Evolutionary conservation across 2,888 invertebrate species (phyloP).

Genomic region (Nesidiocoris tenuis): DNA sequence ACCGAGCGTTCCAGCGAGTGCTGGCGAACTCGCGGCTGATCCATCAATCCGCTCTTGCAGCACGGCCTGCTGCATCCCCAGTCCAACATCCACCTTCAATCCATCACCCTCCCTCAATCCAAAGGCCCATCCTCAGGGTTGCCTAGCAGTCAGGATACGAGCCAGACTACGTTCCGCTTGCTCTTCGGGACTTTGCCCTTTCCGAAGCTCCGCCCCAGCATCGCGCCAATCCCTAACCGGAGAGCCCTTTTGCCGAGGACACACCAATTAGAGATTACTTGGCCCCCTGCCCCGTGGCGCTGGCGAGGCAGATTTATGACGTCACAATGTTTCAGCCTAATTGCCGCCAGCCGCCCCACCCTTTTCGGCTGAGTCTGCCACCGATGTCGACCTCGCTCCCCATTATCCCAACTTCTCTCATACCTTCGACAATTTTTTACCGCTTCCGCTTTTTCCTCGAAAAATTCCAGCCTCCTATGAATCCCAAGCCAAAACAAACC

Average conservation of each 20-base stretch:
- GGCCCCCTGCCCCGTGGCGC: slow-evolving; percentile 37
- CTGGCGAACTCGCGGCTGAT: slow-evolving; percentile 37
- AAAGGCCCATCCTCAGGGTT: too few relatives aligned
- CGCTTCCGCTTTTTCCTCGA: slow-evolving; percentile 11
- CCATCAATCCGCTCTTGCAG: slow-evolving; percentile 38
- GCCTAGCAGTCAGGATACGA: neutral
- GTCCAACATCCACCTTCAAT: neutral
- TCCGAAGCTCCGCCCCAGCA: neutral
- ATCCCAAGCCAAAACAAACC: slow-evolving; percentile 40
- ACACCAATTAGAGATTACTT: slow-evolving; percentile 46
- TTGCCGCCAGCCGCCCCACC: slow-evolving; percentile 37
- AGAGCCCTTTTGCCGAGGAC: slow-evolving; percentile 18
- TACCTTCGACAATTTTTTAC: neutral
- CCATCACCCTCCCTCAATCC: neutral
- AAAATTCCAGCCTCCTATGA: slow-evolving; percentile 22
- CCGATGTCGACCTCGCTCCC: neutral
- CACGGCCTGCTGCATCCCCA: neutral
- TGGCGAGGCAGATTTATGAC: slow-evolving; percentile 41
- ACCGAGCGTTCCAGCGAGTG: slow-evolving; percentile 36
- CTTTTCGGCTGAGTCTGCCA: neutral
- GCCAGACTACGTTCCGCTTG: slow-evolving; percentile 18
- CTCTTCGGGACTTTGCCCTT: neutral
- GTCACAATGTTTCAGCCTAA: slow-evolving; percentile 46
- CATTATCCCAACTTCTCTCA: slow-evolving; percentile 2
- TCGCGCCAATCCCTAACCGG: neutral